phyloP scores from a whole-genome alignment of 2,797 vertebrate genomes.

The Pseudochromis fuscus region DNA sequence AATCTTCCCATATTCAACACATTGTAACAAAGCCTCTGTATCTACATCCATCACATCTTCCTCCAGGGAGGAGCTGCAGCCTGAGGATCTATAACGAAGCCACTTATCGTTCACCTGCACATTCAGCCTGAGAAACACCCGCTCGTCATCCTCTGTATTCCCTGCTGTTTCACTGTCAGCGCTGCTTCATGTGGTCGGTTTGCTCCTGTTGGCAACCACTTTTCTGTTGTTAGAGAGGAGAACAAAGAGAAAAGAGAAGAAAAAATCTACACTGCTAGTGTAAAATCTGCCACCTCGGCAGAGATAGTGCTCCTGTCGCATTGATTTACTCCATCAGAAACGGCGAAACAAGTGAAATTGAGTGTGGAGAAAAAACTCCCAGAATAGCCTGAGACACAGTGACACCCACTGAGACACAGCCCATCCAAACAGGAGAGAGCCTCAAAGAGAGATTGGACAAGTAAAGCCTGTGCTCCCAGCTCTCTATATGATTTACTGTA shows the following conservation, averaged over 20 bases:
- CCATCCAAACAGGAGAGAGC: background rate
- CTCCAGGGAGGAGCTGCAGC: no score
- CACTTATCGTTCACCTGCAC: background rate
- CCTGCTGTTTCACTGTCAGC: background rate
- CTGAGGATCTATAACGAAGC: no score
- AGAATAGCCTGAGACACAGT: background rate
- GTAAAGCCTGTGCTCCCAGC: constrained; percentile 1
- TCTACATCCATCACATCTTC: no score
- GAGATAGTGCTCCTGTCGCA: constrained; percentile 37
- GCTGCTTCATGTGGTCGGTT: constrained; percentile 14
- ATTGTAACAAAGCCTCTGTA: no score
- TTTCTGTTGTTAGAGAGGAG: constrained; percentile 31
- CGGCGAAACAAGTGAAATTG: constrained; percentile 53
- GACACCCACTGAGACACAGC: background rate
- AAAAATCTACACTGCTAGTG: constrained; percentile 7
- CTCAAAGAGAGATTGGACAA: constrained; percentile 9
- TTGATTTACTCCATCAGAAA: constrained; percentile 54
- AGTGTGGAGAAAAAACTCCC: constrained; percentile 32
- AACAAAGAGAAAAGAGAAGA: constrained; percentile 12
- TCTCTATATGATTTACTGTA: background rate
- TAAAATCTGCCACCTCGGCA: constrained; percentile 24
- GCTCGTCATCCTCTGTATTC: constrained; percentile 11
- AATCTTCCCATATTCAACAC: no score
- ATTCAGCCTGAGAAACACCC: background rate
- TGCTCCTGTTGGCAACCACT: constrained; percentile 13